Conservation (phyloP, 2,113 vertebrate genomes). For the Steatornis caripensis region DNA sequence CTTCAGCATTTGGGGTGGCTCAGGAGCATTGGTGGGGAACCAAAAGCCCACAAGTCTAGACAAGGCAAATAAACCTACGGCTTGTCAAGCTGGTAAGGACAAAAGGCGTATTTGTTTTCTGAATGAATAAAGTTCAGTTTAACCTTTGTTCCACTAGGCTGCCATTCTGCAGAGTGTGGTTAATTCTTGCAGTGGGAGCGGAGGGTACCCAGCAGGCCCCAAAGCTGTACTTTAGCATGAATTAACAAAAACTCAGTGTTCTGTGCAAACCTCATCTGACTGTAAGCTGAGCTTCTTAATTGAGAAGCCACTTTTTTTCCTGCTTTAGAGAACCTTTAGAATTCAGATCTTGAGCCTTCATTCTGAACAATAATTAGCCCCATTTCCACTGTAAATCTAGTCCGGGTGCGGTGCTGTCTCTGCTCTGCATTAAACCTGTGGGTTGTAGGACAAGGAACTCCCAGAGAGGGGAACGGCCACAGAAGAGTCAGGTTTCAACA, state of each 20-base stretch:
- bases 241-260: conserved; percentile 48
- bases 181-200: neutral
- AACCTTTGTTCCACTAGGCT: conserved; percentile 27
- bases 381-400: neutral
- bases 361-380: neutral
- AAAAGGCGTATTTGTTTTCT: neutral
- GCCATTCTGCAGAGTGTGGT: neutral
- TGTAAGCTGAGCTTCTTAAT: conserved; percentile 25
- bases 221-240: conserved; percentile 30
- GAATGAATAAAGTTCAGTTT: conserved; percentile 18
- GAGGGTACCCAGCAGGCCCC: conserved; percentile 7
- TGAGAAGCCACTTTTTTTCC: neutral
- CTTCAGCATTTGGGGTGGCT: neutral
- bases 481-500: neutral
- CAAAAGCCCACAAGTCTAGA: neutral
- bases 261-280: conserved; percentile 35
- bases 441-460: neutral
- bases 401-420: neutral
- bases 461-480: neutral
- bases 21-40: neutral
- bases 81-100: neutral
- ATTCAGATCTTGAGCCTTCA: neutral
- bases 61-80: neutral
- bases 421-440: neutral
- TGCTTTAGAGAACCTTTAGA: neutral